Evolutionary conservation across 1,140 invertebrate species (phyloP).

Genomic region (Rhynchophorus ferrugineus): DNA sequence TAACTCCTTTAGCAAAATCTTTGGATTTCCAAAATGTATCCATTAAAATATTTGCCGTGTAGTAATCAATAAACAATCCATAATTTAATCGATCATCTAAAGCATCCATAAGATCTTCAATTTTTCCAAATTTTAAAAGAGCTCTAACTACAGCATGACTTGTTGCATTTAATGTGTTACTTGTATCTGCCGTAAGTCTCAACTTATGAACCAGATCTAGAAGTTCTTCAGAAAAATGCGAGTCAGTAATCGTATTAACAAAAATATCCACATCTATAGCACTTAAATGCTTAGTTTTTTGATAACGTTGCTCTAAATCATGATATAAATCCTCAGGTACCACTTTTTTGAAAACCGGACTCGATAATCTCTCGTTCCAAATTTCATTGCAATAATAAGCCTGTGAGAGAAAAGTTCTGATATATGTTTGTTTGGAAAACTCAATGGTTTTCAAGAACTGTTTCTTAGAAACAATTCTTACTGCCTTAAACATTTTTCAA

Average conservation of each 20-base stretch:
- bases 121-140: constrained; percentile 51
- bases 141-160: constrained; percentile 69
- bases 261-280: constrained; percentile 70
- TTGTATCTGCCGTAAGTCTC: constrained; percentile 58
- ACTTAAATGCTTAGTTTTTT: constrained; percentile 47
- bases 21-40: constrained; percentile 65
- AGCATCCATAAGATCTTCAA: constrained; percentile 59
- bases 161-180: constrained; percentile 67
- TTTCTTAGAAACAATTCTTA: constrained; percentile 8
- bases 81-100: constrained; percentile 77
- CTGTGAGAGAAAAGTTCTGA: constrained; percentile 50
- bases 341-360: constrained; percentile 54
- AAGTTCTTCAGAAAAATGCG: constrained; percentile 54
- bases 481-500: constrained; percentile 20
- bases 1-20: constrained; percentile 64
- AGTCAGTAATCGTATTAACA: constrained; percentile 51
- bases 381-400: constrained; percentile 57
- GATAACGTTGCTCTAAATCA: constrained; percentile 53
- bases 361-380: constrained; percentile 56
- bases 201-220: constrained; percentile 62
- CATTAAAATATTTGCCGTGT: constrained; percentile 72
- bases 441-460: constrained; percentile 3
- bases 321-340: constrained; percentile 55
- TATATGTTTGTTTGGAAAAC: background rate
- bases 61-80: constrained; percentile 81